Conservation (phyloP, 2,113 vertebrate genomes). For the Heteronetta atricapilla region DNA sequence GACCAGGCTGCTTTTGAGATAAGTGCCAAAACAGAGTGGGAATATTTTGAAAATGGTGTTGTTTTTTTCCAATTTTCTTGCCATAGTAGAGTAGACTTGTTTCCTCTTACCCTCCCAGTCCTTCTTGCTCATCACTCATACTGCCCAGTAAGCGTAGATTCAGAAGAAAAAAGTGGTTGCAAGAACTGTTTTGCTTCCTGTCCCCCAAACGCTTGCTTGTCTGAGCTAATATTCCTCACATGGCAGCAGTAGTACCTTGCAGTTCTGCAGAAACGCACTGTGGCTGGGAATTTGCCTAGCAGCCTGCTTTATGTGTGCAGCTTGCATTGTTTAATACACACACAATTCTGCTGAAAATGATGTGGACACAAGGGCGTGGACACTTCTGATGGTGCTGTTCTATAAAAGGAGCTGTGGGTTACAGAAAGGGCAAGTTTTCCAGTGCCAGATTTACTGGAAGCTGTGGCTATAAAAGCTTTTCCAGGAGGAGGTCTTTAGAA, state of each 20-base stretch:
- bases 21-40: background rate
- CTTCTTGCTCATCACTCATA: background rate
- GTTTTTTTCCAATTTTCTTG: background rate
- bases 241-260: background rate
- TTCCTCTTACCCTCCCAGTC: background rate
- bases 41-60: background rate
- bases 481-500: background rate
- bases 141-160: background rate
- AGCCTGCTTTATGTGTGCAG: background rate
- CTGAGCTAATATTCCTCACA: background rate
- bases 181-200: background rate
- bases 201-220: background rate
- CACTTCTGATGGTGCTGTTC: background rate
- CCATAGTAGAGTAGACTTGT: background rate
- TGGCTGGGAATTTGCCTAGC: conserved; percentile 6
- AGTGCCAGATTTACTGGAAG: background rate
- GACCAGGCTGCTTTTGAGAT: conserved; percentile 1
- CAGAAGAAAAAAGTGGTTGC: background rate
- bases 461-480: background rate
- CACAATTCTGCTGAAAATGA: background rate
- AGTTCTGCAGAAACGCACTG: background rate
- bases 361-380: background rate
- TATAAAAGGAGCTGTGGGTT: background rate
- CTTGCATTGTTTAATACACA: conserved; percentile 3
- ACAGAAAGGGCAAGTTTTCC: background rate